Conservation (phyloP, 2,797 vertebrate species). For the Coluber constrictor region DNA sequence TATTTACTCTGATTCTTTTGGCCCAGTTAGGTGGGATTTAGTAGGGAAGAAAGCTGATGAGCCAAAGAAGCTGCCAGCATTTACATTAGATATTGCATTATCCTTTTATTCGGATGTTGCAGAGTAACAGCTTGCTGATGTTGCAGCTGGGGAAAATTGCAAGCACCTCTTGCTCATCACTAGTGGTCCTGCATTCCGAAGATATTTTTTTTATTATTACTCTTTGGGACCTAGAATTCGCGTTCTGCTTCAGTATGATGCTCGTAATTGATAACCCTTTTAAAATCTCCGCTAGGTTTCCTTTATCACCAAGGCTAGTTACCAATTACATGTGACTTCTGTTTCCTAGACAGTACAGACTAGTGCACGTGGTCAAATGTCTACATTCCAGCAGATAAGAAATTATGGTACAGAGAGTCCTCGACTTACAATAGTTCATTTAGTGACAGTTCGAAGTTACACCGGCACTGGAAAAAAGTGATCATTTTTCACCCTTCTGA, state of each 20-base stretch:
- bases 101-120: slow-evolving; percentile 26
- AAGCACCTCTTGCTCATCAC: slow-evolving; percentile 5
- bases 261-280: background rate
- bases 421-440: background rate
- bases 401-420: background rate
- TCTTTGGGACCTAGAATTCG: background rate
- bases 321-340: background rate
- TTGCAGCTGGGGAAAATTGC: slow-evolving; percentile 20
- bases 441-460: background rate
- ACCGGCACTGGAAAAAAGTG: background rate
- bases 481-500: background rate
- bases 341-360: background rate
- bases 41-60: background rate
- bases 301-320: background rate
- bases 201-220: background rate
- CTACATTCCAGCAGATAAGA: background rate
- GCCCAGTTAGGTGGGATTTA: background rate
- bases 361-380: background rate
- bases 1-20: background rate
- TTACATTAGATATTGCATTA: slow-evolving; percentile 23
- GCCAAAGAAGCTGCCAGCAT: slow-evolving; percentile 15
- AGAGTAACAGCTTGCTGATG: slow-evolving; percentile 18
- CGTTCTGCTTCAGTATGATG: background rate
- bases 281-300: background rate
- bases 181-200: background rate